Evolutionary conservation across 1,140 invertebrate genomes (phyloP).

Genomic region (Drosophila elegans): DNA sequence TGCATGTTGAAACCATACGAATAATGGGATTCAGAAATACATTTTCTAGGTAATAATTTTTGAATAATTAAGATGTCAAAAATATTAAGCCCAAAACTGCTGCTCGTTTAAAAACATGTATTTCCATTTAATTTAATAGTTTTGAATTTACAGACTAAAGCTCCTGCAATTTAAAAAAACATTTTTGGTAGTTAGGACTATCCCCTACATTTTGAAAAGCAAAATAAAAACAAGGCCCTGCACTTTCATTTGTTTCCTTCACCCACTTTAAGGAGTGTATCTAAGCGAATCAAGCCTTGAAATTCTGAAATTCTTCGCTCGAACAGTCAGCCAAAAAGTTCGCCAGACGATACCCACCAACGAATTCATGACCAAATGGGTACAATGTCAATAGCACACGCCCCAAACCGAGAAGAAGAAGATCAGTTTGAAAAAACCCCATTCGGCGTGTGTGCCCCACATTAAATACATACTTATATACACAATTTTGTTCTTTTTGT

Average conservation of each 20-base stretch:
- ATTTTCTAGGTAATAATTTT: too few relatives aligned
- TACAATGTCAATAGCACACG: constrained; percentile 71
- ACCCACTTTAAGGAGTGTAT: constrained; percentile 35
- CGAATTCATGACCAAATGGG: constrained; percentile 58
- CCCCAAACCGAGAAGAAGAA: constrained; percentile 27
- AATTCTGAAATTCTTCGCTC: constrained; percentile 26
- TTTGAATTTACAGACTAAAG: too few relatives aligned
- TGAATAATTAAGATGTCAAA: too few relatives aligned
- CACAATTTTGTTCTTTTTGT: constrained; percentile 18
- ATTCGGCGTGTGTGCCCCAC: constrained; percentile 51
- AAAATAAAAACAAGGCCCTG: constrained; percentile 15
- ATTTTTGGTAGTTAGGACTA: neutral
- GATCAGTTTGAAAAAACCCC: neutral
- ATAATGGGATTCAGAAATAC: too few relatives aligned
- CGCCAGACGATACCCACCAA: constrained; percentile 18
- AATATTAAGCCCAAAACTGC: too few relatives aligned
- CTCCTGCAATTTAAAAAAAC: neutral
- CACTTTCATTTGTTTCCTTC: constrained; percentile 34
- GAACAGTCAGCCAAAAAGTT: constrained; percentile 21
- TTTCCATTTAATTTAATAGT: too few relatives aligned
- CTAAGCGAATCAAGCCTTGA: constrained; percentile 25
- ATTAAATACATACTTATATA: constrained; percentile 26
- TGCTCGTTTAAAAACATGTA: too few relatives aligned
- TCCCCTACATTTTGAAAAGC: neutral
- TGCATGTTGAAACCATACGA: too few relatives aligned